These are phyloP conservation scores for Paramormyrops hopkinsi DNA, from an alignment of 2,797 vertebrate species.

Conservation along the genomic window DNA sequence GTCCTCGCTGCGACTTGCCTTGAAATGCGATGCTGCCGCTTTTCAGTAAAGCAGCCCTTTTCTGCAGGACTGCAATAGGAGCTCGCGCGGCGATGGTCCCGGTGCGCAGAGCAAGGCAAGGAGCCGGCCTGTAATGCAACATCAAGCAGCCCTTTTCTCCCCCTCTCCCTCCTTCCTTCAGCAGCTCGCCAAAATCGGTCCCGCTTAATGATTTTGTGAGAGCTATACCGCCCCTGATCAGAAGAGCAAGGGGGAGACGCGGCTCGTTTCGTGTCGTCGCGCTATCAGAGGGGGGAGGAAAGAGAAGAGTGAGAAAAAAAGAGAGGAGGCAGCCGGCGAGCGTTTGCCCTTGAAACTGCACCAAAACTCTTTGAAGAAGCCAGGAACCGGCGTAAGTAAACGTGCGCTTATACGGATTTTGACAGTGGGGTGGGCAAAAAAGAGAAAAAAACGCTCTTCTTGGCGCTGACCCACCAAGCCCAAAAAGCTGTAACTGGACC, in stretches of 20 bases:
- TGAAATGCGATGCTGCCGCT: constrained; percentile 83
- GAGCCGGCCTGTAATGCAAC: constrained; percentile 68
- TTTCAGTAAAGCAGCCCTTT: constrained; percentile 72
- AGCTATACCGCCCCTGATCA: constrained; percentile 63
- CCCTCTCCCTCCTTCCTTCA: constrained; percentile 41
- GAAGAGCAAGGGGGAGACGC: constrained; percentile 33
- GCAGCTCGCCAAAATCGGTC: constrained; percentile 69
- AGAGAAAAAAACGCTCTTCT: constrained; percentile 46
- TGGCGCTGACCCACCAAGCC: constrained; percentile 58
- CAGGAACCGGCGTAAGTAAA: constrained; percentile 92
- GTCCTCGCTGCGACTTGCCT: constrained; percentile 61
- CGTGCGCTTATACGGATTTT: constrained; percentile 68
- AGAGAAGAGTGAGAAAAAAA: constrained; percentile 5
- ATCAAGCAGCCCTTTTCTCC: constrained; percentile 56
- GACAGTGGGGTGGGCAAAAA: constrained; percentile 43
- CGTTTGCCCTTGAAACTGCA: constrained; percentile 96
- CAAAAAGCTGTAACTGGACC: constrained; percentile 55
- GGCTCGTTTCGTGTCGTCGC: constrained; percentile 56
- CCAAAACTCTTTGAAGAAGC: constrained; percentile 94
- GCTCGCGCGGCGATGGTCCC: constrained; percentile 66
- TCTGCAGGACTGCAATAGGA: constrained; percentile 77
- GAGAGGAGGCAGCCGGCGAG: constrained; percentile 40
- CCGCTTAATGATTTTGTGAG: constrained; percentile 62
- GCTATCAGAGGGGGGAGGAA: constrained; percentile 42
- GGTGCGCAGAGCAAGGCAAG: constrained; percentile 67